These are phyloP conservation scores for Drosophila ustulata DNA, from an alignment of 2,888 invertebrate genomes.

Conservation along the genomic window DNA sequence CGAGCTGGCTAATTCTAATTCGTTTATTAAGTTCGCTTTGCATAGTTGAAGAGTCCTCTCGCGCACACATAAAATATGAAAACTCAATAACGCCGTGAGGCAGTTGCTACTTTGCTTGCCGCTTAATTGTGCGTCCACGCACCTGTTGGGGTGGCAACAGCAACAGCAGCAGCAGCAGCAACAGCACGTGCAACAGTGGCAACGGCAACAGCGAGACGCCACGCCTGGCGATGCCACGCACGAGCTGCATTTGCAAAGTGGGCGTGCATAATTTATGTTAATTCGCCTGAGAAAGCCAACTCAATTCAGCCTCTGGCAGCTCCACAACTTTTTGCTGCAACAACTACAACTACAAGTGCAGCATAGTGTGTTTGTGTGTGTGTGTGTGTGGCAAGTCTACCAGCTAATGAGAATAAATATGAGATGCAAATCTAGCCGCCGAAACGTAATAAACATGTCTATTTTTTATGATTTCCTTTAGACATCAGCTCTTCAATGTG, in stretches of 20 bases:
- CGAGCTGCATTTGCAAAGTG: constrained; percentile 78
- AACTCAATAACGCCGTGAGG: constrained; percentile 67
- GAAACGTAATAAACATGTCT: constrained; percentile 6
- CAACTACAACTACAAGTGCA: constrained; percentile 41
- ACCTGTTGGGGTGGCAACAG: constrained; percentile 43
- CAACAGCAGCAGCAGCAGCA: constrained; percentile 28
- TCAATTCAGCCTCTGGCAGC: constrained; percentile 21
- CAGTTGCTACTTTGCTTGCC: constrained; percentile 59
- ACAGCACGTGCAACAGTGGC: constrained; percentile 51
- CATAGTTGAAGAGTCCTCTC: constrained; percentile 62
- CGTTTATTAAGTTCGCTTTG: constrained; percentile 70
- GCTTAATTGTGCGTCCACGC: constrained; percentile 77
- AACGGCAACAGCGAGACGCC: constrained; percentile 3
- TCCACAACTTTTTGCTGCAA: constrained; percentile 50
- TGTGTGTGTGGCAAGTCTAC: constrained; percentile 46
- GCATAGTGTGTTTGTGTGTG: constrained; percentile 10
- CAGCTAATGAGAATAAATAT: constrained; percentile 57
- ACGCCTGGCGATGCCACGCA: constrained; percentile 54
- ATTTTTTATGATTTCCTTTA: constrained; percentile 1
- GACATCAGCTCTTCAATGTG: background rate
- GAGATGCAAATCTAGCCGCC: constrained; percentile 41
- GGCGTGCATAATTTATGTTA: constrained; percentile 82
- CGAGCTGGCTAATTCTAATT: constrained; percentile 72
- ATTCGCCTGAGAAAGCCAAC: constrained; percentile 69
- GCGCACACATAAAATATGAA: constrained; percentile 71